These are phyloP conservation scores for Pandemis corylana DNA, from an alignment of 2,888 invertebrate genomes.

Conservation along the genomic window DNA sequence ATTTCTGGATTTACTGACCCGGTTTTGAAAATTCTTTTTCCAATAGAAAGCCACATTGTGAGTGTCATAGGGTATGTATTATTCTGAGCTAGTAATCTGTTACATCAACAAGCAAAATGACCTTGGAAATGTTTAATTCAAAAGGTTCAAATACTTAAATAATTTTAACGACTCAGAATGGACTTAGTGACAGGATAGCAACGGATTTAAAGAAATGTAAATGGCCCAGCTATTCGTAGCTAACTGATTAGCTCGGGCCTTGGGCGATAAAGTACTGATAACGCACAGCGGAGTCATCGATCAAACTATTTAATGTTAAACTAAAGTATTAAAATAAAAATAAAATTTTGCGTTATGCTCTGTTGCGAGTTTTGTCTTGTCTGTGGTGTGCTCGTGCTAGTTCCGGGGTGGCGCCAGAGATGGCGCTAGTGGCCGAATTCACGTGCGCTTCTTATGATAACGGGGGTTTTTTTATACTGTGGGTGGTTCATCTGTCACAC, in stretches of 20 bases:
- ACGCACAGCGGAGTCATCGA: slow-evolving; percentile 9
- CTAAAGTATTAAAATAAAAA: not conserved
- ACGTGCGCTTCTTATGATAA: too few species aligned
- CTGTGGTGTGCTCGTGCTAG: not conserved
- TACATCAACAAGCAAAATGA: too few species aligned
- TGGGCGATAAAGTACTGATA: slow-evolving; percentile 28
- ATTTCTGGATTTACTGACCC: too few species aligned
- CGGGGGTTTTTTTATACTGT: too few species aligned
- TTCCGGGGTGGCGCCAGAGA: not conserved
- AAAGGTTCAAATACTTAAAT: too few species aligned
- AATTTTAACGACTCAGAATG: not conserved
- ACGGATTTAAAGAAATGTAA: slow-evolving; percentile 13
- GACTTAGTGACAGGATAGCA: slow-evolving; percentile 6
- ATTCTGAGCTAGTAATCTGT: too few species aligned
- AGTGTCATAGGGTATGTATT: too few species aligned
- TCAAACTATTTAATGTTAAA: slow-evolving; percentile 1
- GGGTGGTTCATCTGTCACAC: too few species aligned
- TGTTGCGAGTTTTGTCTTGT: not conserved
- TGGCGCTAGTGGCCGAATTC: not conserved
- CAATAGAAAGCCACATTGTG: too few species aligned
- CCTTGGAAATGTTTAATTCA: too few species aligned
- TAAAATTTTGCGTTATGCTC: not conserved
- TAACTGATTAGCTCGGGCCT: slow-evolving; percentile 31
- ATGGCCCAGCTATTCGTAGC: slow-evolving; percentile 20
- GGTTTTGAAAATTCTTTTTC: too few species aligned